Evolutionary conservation across 2,888 invertebrate genomes (phyloP).

Genomic region (Meiosimyza decipiens): DNA sequence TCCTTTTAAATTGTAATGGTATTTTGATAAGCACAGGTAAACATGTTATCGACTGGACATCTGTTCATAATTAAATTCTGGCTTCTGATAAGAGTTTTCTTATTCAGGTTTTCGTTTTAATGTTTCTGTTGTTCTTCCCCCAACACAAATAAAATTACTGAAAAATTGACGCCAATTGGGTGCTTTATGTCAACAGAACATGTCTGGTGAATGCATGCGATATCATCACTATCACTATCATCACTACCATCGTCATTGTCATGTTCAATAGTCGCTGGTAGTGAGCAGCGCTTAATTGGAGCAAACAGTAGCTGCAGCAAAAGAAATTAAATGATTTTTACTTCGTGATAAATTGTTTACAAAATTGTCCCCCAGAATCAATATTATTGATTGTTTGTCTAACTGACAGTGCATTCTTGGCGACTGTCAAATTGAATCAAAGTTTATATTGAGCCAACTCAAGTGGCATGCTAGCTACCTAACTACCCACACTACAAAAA

Average conservation of each 20-base stretch:
- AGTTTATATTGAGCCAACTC: no score
- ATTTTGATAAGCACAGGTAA: not conserved
- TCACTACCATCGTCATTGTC: no score
- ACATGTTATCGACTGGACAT: conserved; percentile 7
- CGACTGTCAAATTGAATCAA: no score
- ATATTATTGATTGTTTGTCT: not conserved
- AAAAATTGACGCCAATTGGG: conserved; percentile 60
- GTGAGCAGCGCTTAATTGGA: not conserved
- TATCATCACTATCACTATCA: not conserved
- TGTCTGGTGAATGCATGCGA: conserved; percentile 28
- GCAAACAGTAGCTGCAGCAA: conserved; percentile 46
- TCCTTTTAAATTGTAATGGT: no score
- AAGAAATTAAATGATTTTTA: conserved; percentile 47
- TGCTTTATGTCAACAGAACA: conserved; percentile 57
- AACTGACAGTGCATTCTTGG: no score
- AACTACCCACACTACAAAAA: no score
- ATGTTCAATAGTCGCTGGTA: no score
- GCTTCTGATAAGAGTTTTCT: conserved; percentile 4
- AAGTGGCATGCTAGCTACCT: no score
- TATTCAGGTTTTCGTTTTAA: not conserved
- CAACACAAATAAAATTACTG: conserved; percentile 3
- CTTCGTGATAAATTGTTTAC: conserved; percentile 31
- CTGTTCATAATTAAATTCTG: conserved; percentile 30
- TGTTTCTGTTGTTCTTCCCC: not conserved
- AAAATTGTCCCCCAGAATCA: not conserved